These are phyloP conservation scores for Enteromius treurensis DNA, from an alignment of 2,797 vertebrate species.

Conservation along the genomic window DNA sequence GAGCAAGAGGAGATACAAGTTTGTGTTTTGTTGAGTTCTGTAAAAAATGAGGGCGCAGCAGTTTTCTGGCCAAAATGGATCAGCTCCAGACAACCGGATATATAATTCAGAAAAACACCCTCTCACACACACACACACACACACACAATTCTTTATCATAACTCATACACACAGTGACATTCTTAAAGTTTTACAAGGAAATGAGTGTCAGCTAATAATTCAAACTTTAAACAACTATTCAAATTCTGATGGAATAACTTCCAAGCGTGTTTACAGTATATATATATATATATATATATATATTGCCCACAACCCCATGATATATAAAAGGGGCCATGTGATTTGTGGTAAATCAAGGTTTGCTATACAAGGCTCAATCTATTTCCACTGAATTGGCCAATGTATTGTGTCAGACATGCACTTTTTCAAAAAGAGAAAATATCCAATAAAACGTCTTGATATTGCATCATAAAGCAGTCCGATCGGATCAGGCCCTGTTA, in stretches of 20 bases:
- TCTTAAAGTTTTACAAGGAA: not conserved
- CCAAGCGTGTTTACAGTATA: not conserved
- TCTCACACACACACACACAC: not conserved
- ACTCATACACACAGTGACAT: not conserved
- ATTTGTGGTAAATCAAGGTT: not conserved
- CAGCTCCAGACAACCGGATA: slow-evolving; percentile 24
- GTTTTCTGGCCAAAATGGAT: slow-evolving; percentile 34
- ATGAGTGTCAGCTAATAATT: slow-evolving; percentile 18
- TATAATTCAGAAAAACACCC: slow-evolving; percentile 17
- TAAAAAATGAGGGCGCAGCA: slow-evolving; percentile 20
- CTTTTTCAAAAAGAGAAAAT: slow-evolving; percentile 28
- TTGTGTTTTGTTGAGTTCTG: slow-evolving; percentile 36
- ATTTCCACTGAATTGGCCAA: not conserved
- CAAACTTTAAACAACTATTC: not conserved
- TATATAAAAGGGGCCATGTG: not conserved
- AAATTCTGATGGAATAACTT: not conserved
- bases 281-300: not conserved
- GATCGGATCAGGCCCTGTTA: slow-evolving; percentile 22
- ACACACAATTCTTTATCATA: not conserved
- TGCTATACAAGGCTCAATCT: not conserved
- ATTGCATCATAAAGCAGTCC: slow-evolving; percentile 15
- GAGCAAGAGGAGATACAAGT: slow-evolving; percentile 8
- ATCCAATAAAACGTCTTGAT: slow-evolving; percentile 20
- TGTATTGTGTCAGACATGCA: slow-evolving; percentile 11
- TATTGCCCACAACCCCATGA: not conserved